phyloP scores from a whole-genome alignment of 2,888 invertebrate genomes.

The Parasteatoda lunata region DNA sequence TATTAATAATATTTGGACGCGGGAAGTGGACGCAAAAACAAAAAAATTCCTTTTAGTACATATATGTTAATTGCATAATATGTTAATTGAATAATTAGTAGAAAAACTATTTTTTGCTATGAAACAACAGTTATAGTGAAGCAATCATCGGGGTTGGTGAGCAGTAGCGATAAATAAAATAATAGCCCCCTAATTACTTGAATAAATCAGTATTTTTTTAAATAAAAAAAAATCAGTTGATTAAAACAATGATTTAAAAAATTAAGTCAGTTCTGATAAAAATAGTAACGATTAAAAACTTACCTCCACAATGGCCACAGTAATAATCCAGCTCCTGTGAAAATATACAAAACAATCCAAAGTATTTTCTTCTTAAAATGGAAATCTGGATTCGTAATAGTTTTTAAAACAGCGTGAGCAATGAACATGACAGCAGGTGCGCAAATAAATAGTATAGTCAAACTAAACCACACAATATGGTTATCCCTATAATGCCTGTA shows the following conservation, averaged over 20 bases:
- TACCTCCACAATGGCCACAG: constrained; percentile 67
- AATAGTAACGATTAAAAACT: neutral
- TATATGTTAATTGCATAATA: too few species aligned
- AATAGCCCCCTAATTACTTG: neutral
- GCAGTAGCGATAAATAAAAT: too few species aligned
- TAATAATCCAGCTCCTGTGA: constrained; percentile 50
- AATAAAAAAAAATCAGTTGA: too few species aligned
- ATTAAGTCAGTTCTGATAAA: neutral
- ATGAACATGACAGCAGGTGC: constrained; percentile 68
- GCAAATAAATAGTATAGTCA: constrained; percentile 61
- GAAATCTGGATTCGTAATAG: constrained; percentile 42
- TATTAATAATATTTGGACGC: too few species aligned
- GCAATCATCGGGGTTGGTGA: too few species aligned
- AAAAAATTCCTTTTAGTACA: too few species aligned
- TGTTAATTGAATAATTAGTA: too few species aligned
- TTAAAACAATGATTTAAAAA: too few species aligned
- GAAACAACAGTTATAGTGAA: too few species aligned
- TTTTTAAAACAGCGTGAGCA: constrained; percentile 51
- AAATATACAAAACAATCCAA: constrained; percentile 62
- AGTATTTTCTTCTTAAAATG: constrained; percentile 52
- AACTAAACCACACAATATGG: constrained; percentile 61
- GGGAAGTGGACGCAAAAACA: too few species aligned
- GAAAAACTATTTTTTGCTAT: too few species aligned
- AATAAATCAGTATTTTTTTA: neutral
- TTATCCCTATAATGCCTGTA: constrained; percentile 54